Percentiles rank a stretch among this genome's conserved stretches.
These are phyloP conservation scores for Bombus breviceps DNA, from an alignment of 1,140 invertebrate species.

Conservation along the genomic window DNA sequence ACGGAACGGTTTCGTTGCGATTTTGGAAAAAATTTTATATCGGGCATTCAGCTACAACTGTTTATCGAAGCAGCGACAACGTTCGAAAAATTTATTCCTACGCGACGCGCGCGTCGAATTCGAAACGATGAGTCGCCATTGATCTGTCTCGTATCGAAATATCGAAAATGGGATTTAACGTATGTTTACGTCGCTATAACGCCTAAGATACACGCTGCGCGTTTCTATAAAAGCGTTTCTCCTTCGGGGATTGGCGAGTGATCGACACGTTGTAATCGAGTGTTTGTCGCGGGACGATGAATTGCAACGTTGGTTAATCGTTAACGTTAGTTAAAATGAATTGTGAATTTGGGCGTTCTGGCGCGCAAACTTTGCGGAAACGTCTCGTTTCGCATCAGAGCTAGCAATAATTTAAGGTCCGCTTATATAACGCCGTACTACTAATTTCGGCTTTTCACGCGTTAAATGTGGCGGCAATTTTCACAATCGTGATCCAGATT, in stretches of 20 bases:
- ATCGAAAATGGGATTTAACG: neutral
- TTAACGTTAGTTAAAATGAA: too few species aligned
- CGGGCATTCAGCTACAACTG: accelerated
- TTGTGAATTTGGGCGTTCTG: neutral
- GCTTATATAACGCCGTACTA: neutral
- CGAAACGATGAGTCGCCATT: too few species aligned
- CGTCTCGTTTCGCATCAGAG: neutral
- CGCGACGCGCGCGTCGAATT: too few species aligned
- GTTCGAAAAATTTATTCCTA: too few species aligned
- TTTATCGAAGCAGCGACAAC: too few species aligned
- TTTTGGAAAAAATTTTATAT: neutral
- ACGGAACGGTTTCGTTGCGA: neutral
- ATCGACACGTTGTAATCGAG: neutral
- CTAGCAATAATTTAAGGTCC: neutral
- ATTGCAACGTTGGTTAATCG: neutral
- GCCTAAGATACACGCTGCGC: neutral
- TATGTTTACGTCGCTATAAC: neutral
- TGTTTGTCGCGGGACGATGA: neutral
- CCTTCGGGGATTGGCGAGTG: neutral
- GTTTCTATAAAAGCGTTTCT: too few species aligned
- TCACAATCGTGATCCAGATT: conserved; percentile 21
- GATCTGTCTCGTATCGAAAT: accelerated
- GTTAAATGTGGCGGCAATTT: conserved; percentile 28
- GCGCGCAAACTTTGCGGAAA: neutral
- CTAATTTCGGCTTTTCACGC: conserved; percentile 18